These are phyloP conservation scores for Poeciliopsis turneri DNA, from an alignment of 2,797 vertebrate genomes.

Conservation along the genomic window DNA sequence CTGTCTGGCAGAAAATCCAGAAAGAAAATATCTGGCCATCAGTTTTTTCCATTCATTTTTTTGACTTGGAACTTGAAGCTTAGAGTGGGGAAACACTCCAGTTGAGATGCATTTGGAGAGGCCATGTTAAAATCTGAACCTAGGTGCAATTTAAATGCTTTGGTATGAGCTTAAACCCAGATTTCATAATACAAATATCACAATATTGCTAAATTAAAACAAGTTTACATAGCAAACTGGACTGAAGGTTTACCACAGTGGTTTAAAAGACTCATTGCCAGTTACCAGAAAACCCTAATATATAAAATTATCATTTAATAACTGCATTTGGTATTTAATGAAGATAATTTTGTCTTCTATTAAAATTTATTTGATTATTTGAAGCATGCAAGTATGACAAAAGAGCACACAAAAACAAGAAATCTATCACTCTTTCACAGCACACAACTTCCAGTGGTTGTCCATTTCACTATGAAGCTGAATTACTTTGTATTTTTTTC, in stretches of 20 bases:
- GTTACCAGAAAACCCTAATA: background rate
- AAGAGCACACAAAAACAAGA: background rate
- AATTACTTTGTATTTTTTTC: constrained; percentile 33
- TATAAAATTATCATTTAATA: background rate
- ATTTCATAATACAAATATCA: background rate
- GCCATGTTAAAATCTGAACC: background rate
- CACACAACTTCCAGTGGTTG: constrained; percentile 14
- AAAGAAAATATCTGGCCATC: background rate
- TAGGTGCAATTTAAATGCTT: background rate
- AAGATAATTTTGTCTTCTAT: background rate
- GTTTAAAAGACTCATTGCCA: background rate
- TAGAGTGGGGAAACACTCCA: background rate
- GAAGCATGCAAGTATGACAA: background rate
- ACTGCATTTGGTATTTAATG: background rate
- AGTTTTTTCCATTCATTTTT: background rate
- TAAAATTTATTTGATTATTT: background rate
- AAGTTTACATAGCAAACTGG: background rate
- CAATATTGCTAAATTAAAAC: background rate
- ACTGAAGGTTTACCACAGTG: background rate
- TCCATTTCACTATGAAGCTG: constrained; percentile 32
- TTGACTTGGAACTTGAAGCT: background rate
- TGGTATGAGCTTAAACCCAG: background rate
- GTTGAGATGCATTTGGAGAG: background rate
- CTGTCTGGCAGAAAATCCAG: background rate
- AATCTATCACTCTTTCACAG: background rate